Evolutionary conservation across 2,888 invertebrate genomes (phyloP).

Genomic region (Malacosoma neustria): DNA sequence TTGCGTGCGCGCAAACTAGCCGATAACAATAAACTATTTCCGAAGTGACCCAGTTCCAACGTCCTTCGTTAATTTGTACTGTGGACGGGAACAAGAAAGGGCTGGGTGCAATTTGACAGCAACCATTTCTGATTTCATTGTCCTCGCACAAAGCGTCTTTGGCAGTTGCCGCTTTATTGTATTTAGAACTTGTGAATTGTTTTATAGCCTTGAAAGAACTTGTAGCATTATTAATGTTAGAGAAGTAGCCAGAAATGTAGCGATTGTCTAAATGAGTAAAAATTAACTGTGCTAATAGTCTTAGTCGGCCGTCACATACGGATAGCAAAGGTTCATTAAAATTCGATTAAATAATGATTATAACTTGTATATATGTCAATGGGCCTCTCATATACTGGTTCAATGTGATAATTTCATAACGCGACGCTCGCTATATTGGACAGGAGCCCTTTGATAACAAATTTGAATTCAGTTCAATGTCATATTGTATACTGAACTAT

Average conservation of each 20-base stretch:
- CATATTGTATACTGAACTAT: constrained; percentile 43
- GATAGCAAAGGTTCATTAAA: constrained; percentile 46
- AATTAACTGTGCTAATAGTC: constrained; percentile 47
- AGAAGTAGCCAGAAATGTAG: constrained; percentile 22
- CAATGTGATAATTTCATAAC: constrained; percentile 46
- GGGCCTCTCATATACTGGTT: constrained; percentile 32
- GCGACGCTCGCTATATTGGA: constrained; percentile 15
- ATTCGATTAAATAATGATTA: constrained; percentile 52
- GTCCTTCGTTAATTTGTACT: constrained; percentile 72
- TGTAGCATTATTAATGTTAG: constrained; percentile 16
- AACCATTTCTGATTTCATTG: constrained; percentile 45
- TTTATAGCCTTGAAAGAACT: constrained; percentile 7
- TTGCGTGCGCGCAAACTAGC: constrained; percentile 66
- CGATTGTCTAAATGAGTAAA: constrained; percentile 30
- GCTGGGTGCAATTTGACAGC: constrained; percentile 56
- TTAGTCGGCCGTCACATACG: constrained; percentile 31
- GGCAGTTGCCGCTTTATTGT: constrained; percentile 36
- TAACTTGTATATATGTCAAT: constrained; percentile 42
- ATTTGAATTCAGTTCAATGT: constrained; percentile 65
- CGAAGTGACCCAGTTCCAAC: constrained; percentile 73
- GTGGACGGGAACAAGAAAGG: constrained; percentile 72
- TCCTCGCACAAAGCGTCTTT: constrained; percentile 35
- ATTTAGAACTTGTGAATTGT: constrained; percentile 10
- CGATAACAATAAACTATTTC: constrained; percentile 76
- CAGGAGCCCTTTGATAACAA: constrained; percentile 48